Base-by-base conservation (phyloP, 2,797 vertebrate species). In the Darevskia nairensis region DNA sequence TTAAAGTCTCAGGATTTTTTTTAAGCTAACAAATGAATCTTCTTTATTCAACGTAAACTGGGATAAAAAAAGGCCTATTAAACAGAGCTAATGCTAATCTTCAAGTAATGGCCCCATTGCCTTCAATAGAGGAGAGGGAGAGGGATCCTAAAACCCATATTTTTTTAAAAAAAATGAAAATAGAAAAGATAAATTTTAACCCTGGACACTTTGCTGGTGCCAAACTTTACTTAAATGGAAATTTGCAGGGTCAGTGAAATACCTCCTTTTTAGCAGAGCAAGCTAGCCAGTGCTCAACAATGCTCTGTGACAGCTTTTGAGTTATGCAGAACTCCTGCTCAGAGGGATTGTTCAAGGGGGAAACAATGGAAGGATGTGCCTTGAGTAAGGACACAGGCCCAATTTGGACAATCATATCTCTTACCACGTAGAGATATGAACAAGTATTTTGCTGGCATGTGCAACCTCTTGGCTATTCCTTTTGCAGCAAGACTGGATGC, bases 11-110 rank as follows among this genome's bases (percentile, higher is more conserved):
- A 59, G 71, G 29, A 39, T 89, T 94, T 95, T 91, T 91, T 94
- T 91, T 87, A 92, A 95, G 89, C 86, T 94, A 95, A 95, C 92
- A 94, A 95, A 94, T 91, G 94, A 94, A 94, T 86, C 90, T 93
- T 88, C 89, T 95, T 94, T 95, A 91, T 91, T 95, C 94, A 90
- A 86, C 86, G 93, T 92, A 95, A 82, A 94, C 89, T 78, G 90
- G 92, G 93, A 93, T 93, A 93, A 93, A 95, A 94, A 94, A 80
- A 89, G 71, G 91, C 86, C 90, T 94, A 88, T 94, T 96, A 96
- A 94, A 92, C 46, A 84, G 55, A 93, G 78, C 84, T 91, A 93
- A 92, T 75, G 89, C 88, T 87, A 84, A 92, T 95, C 86, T 93
- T 84, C 68, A 64, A 94, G 82, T 71, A 13, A 35, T 89, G 93